Base-by-base conservation (phyloP, 2,113 vertebrate genomes). In the Carassius gibelio region DNA sequence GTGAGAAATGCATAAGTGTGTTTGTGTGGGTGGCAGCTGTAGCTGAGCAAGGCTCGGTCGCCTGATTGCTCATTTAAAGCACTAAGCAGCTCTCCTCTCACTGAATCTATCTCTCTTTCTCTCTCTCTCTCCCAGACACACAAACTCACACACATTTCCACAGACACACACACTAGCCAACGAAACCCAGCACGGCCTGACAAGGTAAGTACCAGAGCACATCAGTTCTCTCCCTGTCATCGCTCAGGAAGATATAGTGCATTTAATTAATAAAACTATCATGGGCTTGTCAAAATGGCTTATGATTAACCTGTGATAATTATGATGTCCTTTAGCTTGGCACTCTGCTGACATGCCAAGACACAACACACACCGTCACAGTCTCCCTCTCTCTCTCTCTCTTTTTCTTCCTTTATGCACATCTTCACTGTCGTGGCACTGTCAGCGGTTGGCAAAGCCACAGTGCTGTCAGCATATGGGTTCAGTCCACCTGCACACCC, bases 1-100 rank as follows among this genome's bases (percentile, higher is more conserved):
- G 72, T 76, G 68, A 15, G 34, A 84, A 84, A 84, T 69, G 83
- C 75, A 66, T 45, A n/a, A 71, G 74, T 82, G 64, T 85, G 64
- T 85, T 75, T 84, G 72, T 64, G 86, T 88, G 89, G 85, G 89
- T 87, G 89, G 87, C 87, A 88, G 87, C 66, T 89, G 87, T 82
- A 89, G 87, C 82, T 75, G 83, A 84, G 84, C 80, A 71, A 74
- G 48, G 71, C 71, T 87, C 81, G 36, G 50, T 79, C 2, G 88
- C 48, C 81, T 81, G 88, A 89, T 85, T 89, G 88, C 86, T 89
- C 88, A 64, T 87, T 85, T 89, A 84, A 87, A 81, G 79, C 74
- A 72, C 74, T 36, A 71, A 38, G 34, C 68, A 85, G 77, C 72
- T 84, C 45, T 50, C 71, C 75, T 84, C 68, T 55, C 82, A 19